Percentiles rank a stretch among this genome's conserved stretches.
Evolutionary conservation across 2,797 vertebrate genomes (phyloP).

Genomic region (Fringilla coelebs): DNA sequence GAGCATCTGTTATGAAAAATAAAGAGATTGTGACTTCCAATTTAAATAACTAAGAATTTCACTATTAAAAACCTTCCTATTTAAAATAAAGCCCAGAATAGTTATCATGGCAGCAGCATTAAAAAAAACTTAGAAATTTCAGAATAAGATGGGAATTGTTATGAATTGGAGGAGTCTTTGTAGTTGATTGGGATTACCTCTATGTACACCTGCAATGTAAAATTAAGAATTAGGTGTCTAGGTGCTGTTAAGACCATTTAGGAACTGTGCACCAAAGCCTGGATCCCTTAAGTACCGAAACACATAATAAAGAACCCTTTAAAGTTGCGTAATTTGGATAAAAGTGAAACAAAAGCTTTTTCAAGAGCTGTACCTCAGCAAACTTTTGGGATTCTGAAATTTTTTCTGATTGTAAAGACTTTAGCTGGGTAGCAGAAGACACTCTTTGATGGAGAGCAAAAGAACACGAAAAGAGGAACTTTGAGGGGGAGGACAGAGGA

Average conservation of each 20-base stretch:
- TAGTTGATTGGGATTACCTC: not conserved
- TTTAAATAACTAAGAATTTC: constrained; percentile 75
- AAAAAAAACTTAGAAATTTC: not conserved
- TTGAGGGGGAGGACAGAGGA: not conserved
- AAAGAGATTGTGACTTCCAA: constrained; percentile 78
- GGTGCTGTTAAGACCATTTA: not conserved
- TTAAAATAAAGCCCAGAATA: constrained; percentile 47
- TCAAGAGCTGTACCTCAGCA: not conserved
- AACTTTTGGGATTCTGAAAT: not conserved
- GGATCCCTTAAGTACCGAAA: not conserved
- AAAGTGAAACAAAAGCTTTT: not conserved
- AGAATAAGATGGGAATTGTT: not conserved
- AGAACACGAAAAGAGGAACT: not conserved
- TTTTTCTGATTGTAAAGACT: not conserved
- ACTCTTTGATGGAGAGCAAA: not conserved
- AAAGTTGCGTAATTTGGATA: not conserved
- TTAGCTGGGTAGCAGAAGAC: not conserved
- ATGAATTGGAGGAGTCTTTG: not conserved
- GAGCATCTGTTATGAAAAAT: constrained; percentile 83
- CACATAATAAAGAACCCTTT: not conserved
- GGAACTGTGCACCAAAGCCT: not conserved
- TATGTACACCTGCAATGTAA: not conserved
- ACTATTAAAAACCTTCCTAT: constrained; percentile 69
- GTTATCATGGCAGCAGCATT: not conserved
- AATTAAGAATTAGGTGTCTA: not conserved